These are phyloP conservation scores for Symphodus melops DNA, from an alignment of 2,113 vertebrate genomes.

Conservation along the genomic window DNA sequence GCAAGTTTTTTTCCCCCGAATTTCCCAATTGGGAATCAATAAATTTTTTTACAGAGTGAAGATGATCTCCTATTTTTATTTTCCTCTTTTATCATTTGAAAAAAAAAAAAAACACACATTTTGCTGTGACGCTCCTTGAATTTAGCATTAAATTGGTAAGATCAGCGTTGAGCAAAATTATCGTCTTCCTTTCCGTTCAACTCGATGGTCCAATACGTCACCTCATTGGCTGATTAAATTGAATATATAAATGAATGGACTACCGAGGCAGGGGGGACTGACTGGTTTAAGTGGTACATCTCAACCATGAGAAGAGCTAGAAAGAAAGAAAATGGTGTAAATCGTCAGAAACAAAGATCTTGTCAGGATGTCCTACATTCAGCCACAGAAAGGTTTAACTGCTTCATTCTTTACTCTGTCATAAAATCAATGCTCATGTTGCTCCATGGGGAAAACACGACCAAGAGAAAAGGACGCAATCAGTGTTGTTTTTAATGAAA, in stretches of 20 bases:
- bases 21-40: no score
- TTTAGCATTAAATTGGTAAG: no score
- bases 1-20: no score
- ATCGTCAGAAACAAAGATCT: slow-evolving; percentile 45
- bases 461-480: slow-evolving; percentile 45
- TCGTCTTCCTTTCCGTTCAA: background rate
- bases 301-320: background rate
- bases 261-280: background rate
- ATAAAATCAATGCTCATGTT: slow-evolving; percentile 70
- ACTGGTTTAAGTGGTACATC: background rate
- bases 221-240: no score
- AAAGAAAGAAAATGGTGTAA: slow-evolving; percentile 36
- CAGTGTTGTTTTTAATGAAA: slow-evolving; percentile 38
- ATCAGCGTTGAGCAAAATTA: no score
- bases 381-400: slow-evolving; percentile 46
- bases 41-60: no score
- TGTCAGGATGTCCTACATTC: slow-evolving; percentile 44
- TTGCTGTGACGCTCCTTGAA: no score
- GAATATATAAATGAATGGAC: background rate
- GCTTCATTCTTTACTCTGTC: slow-evolving; percentile 67
- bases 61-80: no score
- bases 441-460: slow-evolving; percentile 35
- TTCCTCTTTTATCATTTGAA: no score
- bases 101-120: no score
- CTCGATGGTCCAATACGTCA: background rate